phyloP scores from a whole-genome alignment of 2,888 invertebrate species.

The Apamea epomidion region DNA sequence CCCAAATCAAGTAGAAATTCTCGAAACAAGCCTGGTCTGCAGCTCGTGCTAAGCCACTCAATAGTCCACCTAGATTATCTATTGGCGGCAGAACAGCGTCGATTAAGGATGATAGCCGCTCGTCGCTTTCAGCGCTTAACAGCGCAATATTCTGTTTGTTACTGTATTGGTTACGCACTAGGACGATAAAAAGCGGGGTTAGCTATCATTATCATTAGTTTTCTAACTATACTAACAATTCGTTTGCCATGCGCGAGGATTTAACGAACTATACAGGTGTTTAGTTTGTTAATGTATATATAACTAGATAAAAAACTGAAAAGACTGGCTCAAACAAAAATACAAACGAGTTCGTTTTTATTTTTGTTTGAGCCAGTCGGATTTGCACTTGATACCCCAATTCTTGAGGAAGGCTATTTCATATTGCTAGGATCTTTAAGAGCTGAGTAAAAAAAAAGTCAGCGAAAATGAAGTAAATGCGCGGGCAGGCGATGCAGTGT shows the following conservation, averaged over 20 bases:
- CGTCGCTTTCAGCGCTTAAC: constrained; percentile 20
- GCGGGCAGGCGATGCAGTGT: no score
- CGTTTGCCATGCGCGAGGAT: background rate
- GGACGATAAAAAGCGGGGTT: background rate
- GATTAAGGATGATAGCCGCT: constrained; percentile 35
- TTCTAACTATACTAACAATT: background rate
- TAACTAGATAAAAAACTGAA: no score
- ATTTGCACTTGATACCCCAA: no score
- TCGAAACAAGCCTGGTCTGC: background rate
- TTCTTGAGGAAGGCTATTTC: no score
- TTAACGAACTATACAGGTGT: background rate
- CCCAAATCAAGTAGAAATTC: background rate
- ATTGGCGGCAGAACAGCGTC: constrained; percentile 22
- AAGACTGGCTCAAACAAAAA: no score
- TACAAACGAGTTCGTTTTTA: no score
- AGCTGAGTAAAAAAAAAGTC: no score
- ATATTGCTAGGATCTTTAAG: no score
- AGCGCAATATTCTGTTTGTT: constrained; percentile 31
- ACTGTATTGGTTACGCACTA: constrained; percentile 20
- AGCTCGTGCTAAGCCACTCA: constrained; percentile 8
- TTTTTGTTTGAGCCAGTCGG: no score
- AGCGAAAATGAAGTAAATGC: no score
- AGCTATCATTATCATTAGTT: background rate
- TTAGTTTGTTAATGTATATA: background rate
- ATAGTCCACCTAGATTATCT: constrained; percentile 6